Evolutionary conservation across 2,888 invertebrate genomes (phyloP).

Genomic region (Phaonia tiefii): DNA sequence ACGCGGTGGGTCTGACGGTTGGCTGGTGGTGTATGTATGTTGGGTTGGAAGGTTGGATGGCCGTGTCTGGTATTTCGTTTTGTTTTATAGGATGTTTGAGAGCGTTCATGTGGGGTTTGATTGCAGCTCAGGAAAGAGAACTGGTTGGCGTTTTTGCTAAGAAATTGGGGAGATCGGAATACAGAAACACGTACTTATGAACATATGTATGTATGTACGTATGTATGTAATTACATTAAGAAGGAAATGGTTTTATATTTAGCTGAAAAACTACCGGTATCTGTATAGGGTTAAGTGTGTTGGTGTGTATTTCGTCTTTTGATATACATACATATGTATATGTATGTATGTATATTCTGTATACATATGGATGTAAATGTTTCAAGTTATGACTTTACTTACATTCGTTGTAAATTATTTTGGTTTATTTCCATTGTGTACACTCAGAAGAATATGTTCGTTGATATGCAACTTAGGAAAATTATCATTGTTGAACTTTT

Average conservation of each 20-base stretch:
- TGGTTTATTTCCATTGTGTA: constrained; percentile 3
- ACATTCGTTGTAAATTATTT: constrained; percentile 3
- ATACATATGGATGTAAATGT: neutral
- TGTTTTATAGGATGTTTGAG: constrained; percentile 30
- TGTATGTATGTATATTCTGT: neutral
- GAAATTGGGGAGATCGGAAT: constrained; percentile 7
- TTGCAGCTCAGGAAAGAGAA: constrained; percentile 24
- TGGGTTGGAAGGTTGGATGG: constrained; percentile 33
- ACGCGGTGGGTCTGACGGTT: constrained; percentile 14
- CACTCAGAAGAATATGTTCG: too few relatives aligned
- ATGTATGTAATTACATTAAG: constrained; percentile 9
- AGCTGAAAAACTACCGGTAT: neutral
- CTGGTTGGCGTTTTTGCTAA: constrained; percentile 1
- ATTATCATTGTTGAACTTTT: too few relatives aligned
- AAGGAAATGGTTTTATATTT: constrained; percentile 5
- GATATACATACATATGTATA: neutral
- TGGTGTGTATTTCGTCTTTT: too few relatives aligned
- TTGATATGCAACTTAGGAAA: too few relatives aligned
- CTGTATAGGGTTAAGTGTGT: too few relatives aligned
- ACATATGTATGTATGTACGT: neutral
- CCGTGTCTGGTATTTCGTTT: neutral
- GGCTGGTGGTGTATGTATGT: constrained; percentile 20
- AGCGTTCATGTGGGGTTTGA: neutral
- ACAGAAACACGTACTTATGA: neutral
- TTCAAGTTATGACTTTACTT: neutral